These are phyloP conservation scores for Bombus impatiens DNA, from an alignment of 1,140 invertebrate species.

Conservation along the genomic window DNA sequence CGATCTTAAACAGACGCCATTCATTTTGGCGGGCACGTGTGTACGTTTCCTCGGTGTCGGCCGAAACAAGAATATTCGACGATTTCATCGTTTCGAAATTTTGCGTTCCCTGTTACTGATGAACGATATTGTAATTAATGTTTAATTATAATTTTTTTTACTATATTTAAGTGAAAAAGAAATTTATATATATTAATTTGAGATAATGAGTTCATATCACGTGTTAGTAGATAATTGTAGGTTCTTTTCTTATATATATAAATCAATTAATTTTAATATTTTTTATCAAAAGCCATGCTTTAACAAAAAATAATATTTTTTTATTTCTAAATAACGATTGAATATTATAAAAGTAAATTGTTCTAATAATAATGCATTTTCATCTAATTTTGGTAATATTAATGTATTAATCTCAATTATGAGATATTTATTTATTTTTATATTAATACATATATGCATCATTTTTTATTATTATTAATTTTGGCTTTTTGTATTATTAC, in stretches of 20 bases:
- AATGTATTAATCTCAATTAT: too few species aligned
- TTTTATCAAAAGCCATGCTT: conserved; percentile 5
- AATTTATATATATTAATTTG: conserved; percentile 10
- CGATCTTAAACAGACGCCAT: conserved; percentile 73
- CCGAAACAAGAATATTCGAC: conserved; percentile 5
- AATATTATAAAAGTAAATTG: neutral
- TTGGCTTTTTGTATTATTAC: conserved; percentile 42
- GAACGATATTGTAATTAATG: conserved; percentile 57
- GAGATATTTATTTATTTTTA: neutral
- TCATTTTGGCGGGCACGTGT: conserved; percentile 79
- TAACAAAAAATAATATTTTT: neutral
- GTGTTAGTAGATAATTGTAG: conserved; percentile 38
- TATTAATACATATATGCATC: conserved; percentile 4
- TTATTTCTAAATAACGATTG: neutral
- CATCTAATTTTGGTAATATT: neutral
- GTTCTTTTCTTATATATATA: conserved; percentile 12
- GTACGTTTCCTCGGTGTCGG: conserved; percentile 48
- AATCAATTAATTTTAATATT: neutral
- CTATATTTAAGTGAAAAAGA: conserved; percentile 39
- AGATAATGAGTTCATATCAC: conserved; percentile 29
- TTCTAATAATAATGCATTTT: neutral
- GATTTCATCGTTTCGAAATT: conserved; percentile 28
- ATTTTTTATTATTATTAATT: conserved; percentile 27
- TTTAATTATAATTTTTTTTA: conserved; percentile 41
- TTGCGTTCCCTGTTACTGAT: conserved; percentile 40